Evolutionary conservation across 2,797 vertebrate species (phyloP).

Genomic region (Ctenosaura bakeri): DNA sequence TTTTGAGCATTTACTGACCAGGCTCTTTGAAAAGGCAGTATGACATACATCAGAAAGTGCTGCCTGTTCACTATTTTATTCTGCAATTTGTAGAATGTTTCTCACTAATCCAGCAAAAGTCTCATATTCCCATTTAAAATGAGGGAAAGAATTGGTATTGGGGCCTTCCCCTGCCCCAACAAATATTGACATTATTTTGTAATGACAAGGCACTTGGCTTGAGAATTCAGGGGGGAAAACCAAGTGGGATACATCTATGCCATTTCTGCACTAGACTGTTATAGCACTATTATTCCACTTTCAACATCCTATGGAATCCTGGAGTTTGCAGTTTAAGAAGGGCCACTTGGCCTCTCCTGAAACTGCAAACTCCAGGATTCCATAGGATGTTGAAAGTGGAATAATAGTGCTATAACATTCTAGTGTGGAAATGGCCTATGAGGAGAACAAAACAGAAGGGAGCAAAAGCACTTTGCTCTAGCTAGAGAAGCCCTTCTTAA

Average conservation of each 20-base stretch:
- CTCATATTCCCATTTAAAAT: not conserved
- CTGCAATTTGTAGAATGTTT: conserved; percentile 20
- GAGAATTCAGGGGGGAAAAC: not conserved
- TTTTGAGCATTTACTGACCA: conserved; percentile 12
- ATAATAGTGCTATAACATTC: too few relatives aligned
- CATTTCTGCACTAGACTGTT: too few relatives aligned
- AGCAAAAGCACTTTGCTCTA: not conserved
- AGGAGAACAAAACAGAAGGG: not conserved
- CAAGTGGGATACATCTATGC: not conserved
- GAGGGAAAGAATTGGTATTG: not conserved
- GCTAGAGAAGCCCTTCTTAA: too few relatives aligned
- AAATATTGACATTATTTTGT: not conserved
- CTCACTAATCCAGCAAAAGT: not conserved
- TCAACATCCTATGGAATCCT: too few relatives aligned
- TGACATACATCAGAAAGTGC: conserved; percentile 19
- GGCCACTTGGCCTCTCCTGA: too few relatives aligned
- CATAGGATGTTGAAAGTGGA: too few relatives aligned
- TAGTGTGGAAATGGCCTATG: too few relatives aligned
- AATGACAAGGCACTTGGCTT: not conserved
- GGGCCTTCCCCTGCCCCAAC: not conserved
- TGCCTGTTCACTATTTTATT: conserved; percentile 31
- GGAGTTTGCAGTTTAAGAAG: too few relatives aligned
- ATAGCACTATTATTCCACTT: too few relatives aligned
- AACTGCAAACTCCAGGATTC: too few relatives aligned
- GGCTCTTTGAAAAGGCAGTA: conserved; percentile 23